These are phyloP conservation scores for Pomacea maculata DNA, from an alignment of 1,140 invertebrate species.

Conservation along the genomic window DNA sequence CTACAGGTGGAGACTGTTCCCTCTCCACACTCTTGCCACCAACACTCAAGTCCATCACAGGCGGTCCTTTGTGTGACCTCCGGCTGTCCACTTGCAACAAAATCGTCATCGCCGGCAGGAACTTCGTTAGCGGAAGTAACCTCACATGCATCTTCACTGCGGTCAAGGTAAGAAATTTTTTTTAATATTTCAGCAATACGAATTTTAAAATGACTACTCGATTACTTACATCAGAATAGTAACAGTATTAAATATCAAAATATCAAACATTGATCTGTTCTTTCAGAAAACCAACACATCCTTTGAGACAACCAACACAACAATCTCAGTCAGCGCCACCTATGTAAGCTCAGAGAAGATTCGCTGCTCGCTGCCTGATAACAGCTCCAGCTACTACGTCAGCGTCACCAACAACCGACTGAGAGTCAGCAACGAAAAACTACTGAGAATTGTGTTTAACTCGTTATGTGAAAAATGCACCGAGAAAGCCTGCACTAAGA, in stretches of 20 bases:
- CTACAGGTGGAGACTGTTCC: slow-evolving; percentile 43
- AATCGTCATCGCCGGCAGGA: slow-evolving; percentile 34
- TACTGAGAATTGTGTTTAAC: slow-evolving; percentile 35
- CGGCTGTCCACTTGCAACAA: slow-evolving; percentile 25
- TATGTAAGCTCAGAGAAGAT: slow-evolving; percentile 34
- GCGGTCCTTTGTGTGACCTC: slow-evolving; percentile 32
- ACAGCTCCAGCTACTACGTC: slow-evolving; percentile 22
- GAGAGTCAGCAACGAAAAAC: slow-evolving; percentile 15
- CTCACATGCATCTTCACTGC: slow-evolving; percentile 36
- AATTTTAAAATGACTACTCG: neutral
- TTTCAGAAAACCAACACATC: slow-evolving; percentile 18
- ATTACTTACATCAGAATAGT: no score
- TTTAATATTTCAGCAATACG: neutral
- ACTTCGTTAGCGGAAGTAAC: slow-evolving; percentile 38
- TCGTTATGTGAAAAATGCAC: slow-evolving; percentile 41
- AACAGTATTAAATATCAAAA: no score
- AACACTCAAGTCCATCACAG: slow-evolving; percentile 19
- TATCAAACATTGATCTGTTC: no score
- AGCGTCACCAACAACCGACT: slow-evolving; percentile 37
- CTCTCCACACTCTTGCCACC: slow-evolving; percentile 31
- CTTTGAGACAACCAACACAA: slow-evolving; percentile 19
- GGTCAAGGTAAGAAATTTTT: slow-evolving; percentile 29
- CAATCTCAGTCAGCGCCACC: slow-evolving; percentile 30
- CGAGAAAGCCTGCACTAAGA: slow-evolving; percentile 22
- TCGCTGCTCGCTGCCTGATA: slow-evolving; percentile 22